phyloP scores from a whole-genome alignment of 2,888 invertebrate genomes.

The Scaptomyza flava region DNA sequence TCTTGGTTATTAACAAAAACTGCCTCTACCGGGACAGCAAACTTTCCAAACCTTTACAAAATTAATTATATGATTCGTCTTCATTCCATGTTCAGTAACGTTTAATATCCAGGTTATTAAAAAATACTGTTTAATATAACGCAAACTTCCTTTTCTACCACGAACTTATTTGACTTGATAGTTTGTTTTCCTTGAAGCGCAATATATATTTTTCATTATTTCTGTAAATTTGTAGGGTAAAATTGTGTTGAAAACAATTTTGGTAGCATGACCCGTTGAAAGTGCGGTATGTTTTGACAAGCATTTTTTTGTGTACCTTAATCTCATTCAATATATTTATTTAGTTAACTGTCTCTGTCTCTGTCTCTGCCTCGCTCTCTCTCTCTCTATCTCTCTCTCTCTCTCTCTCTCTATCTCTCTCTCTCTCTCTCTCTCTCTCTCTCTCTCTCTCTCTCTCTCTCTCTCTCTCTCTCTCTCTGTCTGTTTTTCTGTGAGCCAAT shows the following conservation, averaged over 20 bases:
- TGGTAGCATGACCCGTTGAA: conserved; percentile 8
- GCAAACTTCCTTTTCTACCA: no score
- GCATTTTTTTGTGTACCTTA: conserved; percentile 48
- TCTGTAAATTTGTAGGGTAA: conserved; percentile 12
- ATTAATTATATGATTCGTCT: no score
- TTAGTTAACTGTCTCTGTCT: conserved; percentile 31
- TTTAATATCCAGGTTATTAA: no score
- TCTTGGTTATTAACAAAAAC: no score
- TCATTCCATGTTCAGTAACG: no score
- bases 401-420: background rate
- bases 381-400: no score
- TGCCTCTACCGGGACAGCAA: no score
- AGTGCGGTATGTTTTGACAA: conserved; percentile 39
- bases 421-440: background rate
- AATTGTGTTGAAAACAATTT: background rate
- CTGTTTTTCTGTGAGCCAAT: conserved; percentile 1
- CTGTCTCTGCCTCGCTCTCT: background rate
- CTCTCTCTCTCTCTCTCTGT: background rate
- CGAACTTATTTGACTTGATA: no score
- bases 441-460: background rate
- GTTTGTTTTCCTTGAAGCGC: no score
- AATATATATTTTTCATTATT: no score
- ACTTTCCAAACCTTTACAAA: no score
- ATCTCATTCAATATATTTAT: conserved; percentile 62
- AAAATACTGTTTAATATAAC: no score